Base-by-base conservation (phyloP, 2,113 vertebrate species). In the Serilophus lunatus region DNA sequence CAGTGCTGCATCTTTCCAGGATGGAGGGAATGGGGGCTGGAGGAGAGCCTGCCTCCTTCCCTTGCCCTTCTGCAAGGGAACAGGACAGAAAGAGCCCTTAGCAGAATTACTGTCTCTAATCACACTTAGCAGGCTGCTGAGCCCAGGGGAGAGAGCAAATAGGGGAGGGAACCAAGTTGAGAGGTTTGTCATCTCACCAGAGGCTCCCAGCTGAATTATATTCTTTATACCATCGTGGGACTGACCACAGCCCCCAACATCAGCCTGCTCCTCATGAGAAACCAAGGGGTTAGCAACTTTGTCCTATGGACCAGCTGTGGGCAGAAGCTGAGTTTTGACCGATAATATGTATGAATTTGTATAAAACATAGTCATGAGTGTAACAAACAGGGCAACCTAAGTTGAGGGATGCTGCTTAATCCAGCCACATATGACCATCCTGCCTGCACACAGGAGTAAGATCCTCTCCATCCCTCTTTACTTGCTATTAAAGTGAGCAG, bases 21-120 rank as follows among this genome's bases (percentile, higher is more conserved):
- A 54, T 1, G 5, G 40, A 66, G 18, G 9, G 8, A 5, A 86
- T 1, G 3, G 4, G 7, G 9, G 19, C 3, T 2, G n/a, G 12
- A 87, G 29, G 29, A 89, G 2, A 61, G 0, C 6, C n/a, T 56
- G n/a, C 33, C 36, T 83, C 57, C 36, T 76, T 54, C 28, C 47
- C 12, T 33, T 78, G 22, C 54, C 31, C 45, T 36, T 17, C 22
- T 4, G 0, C 1, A 12, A 60, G 10, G 20, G 7, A 92, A 13
- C 0, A 7, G n/a, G 17, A 6, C 2, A 1, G 35, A 57, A 74
- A 74, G 54, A 77, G 8, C 33, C 38, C 19, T 22, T 18, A 85
- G n/a, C 17, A 69, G 28, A 38, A 17, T 11, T 80, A 86, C 88
- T 72, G 24, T 19, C 28, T 49, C 14, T 7, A 38, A 33, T 40